Conservation (phyloP, 1,140 invertebrate species). For the Colletes latitarsis region DNA sequence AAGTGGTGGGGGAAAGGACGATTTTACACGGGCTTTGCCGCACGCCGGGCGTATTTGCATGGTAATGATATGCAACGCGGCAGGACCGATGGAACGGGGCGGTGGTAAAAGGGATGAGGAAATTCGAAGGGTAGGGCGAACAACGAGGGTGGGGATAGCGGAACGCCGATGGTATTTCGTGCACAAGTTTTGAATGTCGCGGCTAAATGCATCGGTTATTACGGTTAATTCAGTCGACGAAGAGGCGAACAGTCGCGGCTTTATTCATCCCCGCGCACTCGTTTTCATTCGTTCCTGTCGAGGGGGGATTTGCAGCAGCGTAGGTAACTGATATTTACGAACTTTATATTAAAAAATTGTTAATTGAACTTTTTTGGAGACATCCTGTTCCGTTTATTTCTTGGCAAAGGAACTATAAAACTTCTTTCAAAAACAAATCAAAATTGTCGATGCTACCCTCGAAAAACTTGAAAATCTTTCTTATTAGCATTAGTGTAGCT, state of each 20-base stretch:
- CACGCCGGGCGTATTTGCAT: slow-evolving; percentile 74
- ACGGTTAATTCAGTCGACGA: slow-evolving; percentile 71
- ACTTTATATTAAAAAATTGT: no score
- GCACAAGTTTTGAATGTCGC: slow-evolving; percentile 73
- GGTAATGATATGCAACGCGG: slow-evolving; percentile 76
- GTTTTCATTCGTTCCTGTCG: slow-evolving; percentile 21
- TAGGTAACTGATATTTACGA: no score
- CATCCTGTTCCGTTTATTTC: no score
- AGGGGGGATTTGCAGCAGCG: background rate
- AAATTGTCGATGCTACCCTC: no score
- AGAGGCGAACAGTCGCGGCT: slow-evolving; percentile 37
- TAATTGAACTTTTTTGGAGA: no score
- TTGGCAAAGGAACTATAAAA: no score
- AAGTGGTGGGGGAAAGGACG: slow-evolving; percentile 19
- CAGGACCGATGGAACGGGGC: slow-evolving; percentile 52
- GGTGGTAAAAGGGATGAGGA: slow-evolving; percentile 38
- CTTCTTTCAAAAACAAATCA: no score
- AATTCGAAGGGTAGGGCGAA: background rate
- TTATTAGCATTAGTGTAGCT: no score
- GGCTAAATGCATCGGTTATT: slow-evolving; percentile 75
- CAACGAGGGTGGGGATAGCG: slow-evolving; percentile 39
- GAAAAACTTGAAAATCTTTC: no score
- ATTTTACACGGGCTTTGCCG: slow-evolving; percentile 64
- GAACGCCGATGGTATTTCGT: slow-evolving; percentile 33
- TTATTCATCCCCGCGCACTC: slow-evolving; percentile 34